These are phyloP conservation scores for Actinia tenebrosa DNA, from an alignment of 64 coral and sea anemone species.

Conservation along the genomic window DNA sequence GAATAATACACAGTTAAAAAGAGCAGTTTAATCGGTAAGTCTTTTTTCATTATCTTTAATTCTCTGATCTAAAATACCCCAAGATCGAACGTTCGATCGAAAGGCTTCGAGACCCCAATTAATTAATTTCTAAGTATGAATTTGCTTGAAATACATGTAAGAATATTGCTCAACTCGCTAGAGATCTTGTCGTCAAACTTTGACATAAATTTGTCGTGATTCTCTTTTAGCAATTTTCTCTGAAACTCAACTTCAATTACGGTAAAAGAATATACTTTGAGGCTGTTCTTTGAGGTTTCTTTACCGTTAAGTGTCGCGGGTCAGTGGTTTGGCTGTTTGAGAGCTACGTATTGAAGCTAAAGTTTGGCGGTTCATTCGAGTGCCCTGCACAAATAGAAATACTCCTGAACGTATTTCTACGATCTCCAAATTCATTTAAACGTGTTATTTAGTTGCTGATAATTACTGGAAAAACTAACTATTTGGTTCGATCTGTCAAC, in stretches of 20 bases:
- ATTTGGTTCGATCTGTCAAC: background rate
- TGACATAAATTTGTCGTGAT: background rate
- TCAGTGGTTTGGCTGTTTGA: background rate
- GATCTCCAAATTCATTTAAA: background rate
- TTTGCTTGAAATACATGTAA: background rate
- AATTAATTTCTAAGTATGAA: constrained; percentile 10
- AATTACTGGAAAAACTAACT: background rate
- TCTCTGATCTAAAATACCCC: background rate
- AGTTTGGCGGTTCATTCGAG: constrained; percentile 9
- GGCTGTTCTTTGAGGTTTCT: background rate
- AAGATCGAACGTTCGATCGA: background rate
- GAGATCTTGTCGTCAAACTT: background rate
- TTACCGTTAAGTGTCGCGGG: background rate
- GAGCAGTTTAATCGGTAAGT: constrained; percentile 8
- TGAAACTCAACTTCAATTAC: background rate
- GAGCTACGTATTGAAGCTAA: background rate
- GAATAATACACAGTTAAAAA: constrained; percentile 8
- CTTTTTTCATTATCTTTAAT: background rate
- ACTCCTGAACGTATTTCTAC: background rate
- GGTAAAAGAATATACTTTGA: background rate
- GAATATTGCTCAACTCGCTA: background rate
- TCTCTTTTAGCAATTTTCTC: background rate
- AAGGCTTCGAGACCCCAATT: background rate
- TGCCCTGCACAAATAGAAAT: background rate
- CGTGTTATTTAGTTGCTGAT: background rate